Base-by-base conservation (phyloP, 2,113 vertebrate genomes). In the Pangasianodon hypophthalmus region DNA sequence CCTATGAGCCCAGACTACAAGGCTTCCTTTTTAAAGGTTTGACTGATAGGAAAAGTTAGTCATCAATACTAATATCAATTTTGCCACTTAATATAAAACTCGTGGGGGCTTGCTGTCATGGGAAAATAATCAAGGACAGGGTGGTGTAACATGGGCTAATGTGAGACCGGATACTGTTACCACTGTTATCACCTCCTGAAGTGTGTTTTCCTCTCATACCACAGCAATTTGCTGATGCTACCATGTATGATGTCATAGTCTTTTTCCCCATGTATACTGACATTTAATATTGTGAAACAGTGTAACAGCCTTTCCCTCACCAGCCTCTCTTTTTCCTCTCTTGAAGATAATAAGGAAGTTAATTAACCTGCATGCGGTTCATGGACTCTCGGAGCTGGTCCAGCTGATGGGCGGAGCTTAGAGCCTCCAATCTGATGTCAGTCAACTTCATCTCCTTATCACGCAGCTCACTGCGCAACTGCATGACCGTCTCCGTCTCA, bases 401-500 rank as follows among this genome's bases (percentile, higher is more conserved):
- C 64, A 98, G 96, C 58, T 98, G 97, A 91, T 98, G 97, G 84
- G 97, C 97, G 18, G 97, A 98, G 93, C 97, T 97, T 46, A 98
- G 96, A 4, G 97, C 97, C 92, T 98, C 97, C 71, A 98, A 94
- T 64, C 97, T 96, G 83, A 98, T 98, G 90, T 98, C 97, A 0
- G 97, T 98, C 93, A 98, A 94, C 91, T 98, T 98, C 80, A 98
- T 95, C 85, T 98, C 97, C 92, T 98, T 98, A 91, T 98, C 97
- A 87, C 97, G 95, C 91, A 98, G 96, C 92, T 98, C 97, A 0
- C 96, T 97, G 93, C 97, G 97, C 67, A 98, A 93, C 94, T 97
- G 97, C 92, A 97, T 96, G 93, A 98, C 97, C 88, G 96, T 97
- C 93, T 98, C 97, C 14, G 97, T 96, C 58, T 98, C 97, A 32